A percentile compares a stretch with the other conserved stretches of the same genome.
These are phyloP conservation scores for Nothobranchius kuhntae DNA, from an alignment of 2,113 vertebrate species.

Conservation along the genomic window DNA sequence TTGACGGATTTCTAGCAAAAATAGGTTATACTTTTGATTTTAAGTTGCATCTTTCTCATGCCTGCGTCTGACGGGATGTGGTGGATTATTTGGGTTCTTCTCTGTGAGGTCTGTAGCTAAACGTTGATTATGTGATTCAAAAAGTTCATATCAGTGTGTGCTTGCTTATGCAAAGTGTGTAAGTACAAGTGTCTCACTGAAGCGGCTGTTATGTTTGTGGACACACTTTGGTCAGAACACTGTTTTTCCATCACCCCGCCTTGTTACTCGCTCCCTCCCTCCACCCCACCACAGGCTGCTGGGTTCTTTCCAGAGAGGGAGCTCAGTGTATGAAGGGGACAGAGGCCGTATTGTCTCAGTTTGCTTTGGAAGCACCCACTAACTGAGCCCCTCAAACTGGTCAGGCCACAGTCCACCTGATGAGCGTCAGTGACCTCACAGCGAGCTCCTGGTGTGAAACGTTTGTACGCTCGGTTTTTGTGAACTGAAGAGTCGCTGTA, in stretches of 20 bases:
- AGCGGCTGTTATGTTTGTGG: constrained; percentile 15
- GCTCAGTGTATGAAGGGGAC: constrained; percentile 59
- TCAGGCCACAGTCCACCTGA: constrained; percentile 33
- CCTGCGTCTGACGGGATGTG: background rate
- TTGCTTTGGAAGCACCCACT: constrained; percentile 20
- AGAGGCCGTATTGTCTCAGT: constrained; percentile 60
- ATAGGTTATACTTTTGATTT: too few species aligned
- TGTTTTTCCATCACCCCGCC: constrained; percentile 49
- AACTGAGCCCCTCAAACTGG: constrained; percentile 30
- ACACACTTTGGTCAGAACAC: constrained; percentile 24
- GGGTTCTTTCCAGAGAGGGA: constrained; percentile 52
- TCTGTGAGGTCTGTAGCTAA: constrained; percentile 4
- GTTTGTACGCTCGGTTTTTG: background rate
- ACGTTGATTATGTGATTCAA: constrained; percentile 8
- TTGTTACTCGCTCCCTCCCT: constrained; percentile 26
- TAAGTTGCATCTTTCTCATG: too few species aligned
- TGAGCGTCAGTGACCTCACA: constrained; percentile 43
- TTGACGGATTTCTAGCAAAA: too few species aligned
- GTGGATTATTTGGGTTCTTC: background rate
- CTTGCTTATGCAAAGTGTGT: background rate
- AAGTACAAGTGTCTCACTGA: constrained; percentile 28
- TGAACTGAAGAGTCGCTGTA: background rate
- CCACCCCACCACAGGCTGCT: constrained; percentile 17
- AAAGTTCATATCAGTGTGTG: constrained; percentile 4
- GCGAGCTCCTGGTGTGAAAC: constrained; percentile 30